Evolutionary conservation across 2,888 invertebrate species (phyloP).

Genomic region (Rhagophthalmus giganteus): DNA sequence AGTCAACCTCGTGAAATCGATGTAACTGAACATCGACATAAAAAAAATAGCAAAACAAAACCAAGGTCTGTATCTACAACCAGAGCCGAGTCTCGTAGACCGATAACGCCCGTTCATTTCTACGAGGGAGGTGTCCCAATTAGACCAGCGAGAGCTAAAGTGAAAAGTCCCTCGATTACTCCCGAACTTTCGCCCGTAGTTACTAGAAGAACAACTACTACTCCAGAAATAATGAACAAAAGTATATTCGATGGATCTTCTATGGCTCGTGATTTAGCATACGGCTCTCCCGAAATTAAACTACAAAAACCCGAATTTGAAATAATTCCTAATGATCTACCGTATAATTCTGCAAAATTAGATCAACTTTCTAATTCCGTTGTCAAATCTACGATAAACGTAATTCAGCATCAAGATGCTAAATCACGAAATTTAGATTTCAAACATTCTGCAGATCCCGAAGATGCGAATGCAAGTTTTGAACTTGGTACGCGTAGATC

Average conservation of each 20-base stretch:
- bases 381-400: conserved; percentile 9
- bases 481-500: neutral
- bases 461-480: neutral
- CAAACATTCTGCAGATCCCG: too few relatives aligned
- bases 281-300: conserved; percentile 57
- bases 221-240: conserved; percentile 46
- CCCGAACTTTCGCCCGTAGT: conserved; percentile 49
- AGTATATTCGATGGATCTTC: conserved; percentile 57
- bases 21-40: conserved; percentile 32
- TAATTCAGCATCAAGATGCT: conserved; percentile 11
- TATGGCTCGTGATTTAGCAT: conserved; percentile 58
- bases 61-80: conserved; percentile 49
- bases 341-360: conserved; percentile 7
- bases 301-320: neutral
- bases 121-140: conserved; percentile 41
- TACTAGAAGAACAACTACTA: conserved; percentile 38
- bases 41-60: conserved; percentile 52
- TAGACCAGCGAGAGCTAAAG: conserved; percentile 49
- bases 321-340: neutral
- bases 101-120: conserved; percentile 22
- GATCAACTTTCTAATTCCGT: conserved; percentile 4
- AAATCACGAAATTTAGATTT: neutral
- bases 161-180: conserved; percentile 52
- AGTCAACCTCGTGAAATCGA: conserved; percentile 49
- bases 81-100: conserved; percentile 38